Evolutionary conservation across 2,888 invertebrate genomes (phyloP).

Genomic region (Spialia ferax): DNA sequence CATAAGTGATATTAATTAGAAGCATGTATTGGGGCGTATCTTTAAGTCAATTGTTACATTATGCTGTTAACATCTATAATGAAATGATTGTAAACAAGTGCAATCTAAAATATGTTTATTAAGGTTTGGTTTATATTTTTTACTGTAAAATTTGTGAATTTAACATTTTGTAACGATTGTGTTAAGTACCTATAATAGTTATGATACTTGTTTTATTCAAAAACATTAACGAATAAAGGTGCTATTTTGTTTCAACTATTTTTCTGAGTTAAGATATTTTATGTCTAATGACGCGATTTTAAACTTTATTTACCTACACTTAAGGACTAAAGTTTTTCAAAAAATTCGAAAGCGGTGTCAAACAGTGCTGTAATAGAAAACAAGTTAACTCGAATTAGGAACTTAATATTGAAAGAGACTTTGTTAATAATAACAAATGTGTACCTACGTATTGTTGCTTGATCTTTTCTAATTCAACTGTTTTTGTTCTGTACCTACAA

Average conservation of each 20-base stretch:
- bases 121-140: conserved; percentile 11
- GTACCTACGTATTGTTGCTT: too few species aligned
- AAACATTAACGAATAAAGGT: conserved; percentile 44
- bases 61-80: conserved; percentile 6
- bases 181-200: background rate
- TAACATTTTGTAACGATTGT: background rate
- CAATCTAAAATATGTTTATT: conserved; percentile 20
- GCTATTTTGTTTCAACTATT: conserved; percentile 54
- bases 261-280: conserved; percentile 26
- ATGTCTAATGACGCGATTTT: conserved; percentile 30
- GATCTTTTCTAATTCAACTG: too few species aligned
- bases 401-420: too few species aligned
- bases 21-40: background rate
- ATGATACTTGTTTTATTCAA: conserved; percentile 15
- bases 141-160: background rate
- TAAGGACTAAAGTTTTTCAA: background rate
- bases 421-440: too few species aligned
- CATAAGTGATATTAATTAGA: too few species aligned
- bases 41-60: conserved; percentile 19
- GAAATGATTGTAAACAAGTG: conserved; percentile 13
- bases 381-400: too few species aligned
- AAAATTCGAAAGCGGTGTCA: too few species aligned
- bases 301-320: conserved; percentile 22
- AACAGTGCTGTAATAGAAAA: too few species aligned
- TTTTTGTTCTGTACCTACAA: too few species aligned